Evolutionary conservation across 2,888 invertebrate species (phyloP).

Genomic region (Autographa pulchrina): DNA sequence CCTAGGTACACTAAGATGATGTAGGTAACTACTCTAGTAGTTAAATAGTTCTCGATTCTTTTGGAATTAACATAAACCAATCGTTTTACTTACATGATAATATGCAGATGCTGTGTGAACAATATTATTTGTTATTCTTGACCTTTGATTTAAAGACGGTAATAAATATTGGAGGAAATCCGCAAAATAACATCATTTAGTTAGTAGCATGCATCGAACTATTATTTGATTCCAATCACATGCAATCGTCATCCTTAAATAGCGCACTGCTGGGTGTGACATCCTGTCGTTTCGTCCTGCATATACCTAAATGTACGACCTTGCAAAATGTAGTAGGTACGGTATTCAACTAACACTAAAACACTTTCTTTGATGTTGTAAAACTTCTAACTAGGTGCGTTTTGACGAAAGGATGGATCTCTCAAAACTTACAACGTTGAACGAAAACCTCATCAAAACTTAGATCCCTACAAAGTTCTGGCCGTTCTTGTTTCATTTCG

Average conservation of each 20-base stretch:
- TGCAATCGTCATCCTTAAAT: background rate
- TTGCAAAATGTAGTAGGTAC: background rate
- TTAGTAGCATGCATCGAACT: background rate
- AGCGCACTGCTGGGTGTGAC: background rate
- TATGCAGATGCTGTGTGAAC: background rate
- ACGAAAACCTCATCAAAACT: too few relatives aligned
- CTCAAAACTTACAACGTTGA: too few relatives aligned
- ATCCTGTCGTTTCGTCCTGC: background rate
- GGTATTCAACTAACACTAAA: background rate
- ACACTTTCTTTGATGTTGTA: too few relatives aligned
- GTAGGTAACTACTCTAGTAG: too few relatives aligned
- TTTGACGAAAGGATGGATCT: too few relatives aligned
- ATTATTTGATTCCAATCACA: background rate
- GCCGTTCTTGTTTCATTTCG: too few relatives aligned
- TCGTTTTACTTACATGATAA: background rate
- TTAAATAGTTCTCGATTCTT: too few relatives aligned
- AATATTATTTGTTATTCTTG: background rate
- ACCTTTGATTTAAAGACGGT: background rate
- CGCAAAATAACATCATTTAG: background rate
- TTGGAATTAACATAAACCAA: too few relatives aligned
- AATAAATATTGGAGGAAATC: background rate
- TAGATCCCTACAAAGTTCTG: too few relatives aligned
- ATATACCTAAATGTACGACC: background rate
- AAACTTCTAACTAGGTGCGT: too few relatives aligned
- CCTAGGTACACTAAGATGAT: too few relatives aligned